Evolutionary conservation across 2,797 vertebrate genomes (phyloP), one percentile per base, ranked within the genome.

Genomic region (Acanthurus leucopareius): DNA sequence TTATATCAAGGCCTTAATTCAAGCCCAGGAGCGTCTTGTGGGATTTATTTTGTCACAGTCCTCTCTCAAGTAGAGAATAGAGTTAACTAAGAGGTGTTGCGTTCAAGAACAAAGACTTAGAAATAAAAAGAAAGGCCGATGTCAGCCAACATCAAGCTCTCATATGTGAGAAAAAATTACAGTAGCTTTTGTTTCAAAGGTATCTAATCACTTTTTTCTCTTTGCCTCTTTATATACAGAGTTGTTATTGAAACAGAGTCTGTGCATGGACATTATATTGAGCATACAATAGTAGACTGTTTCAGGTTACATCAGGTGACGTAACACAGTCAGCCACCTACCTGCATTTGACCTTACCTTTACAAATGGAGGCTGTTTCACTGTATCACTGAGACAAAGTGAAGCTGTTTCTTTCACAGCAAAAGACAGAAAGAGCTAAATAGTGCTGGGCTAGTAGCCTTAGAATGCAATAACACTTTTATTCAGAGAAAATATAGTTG

Each of bases 1-100:
- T 82, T 73, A 85, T 88, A 79, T 84, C 40, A 68, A 75, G 69
- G 75, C 73, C 74, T 80, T 78, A 82, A 86, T 87, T 86, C 86
- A 73, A 88, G 69, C 66, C 61, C 52, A 42, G 35, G n/a, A 83
- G 73, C 51, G 10, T 84, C 77, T 81, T 67, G 57, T 52, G 62
- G 77, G 56, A 80, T 69, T 25, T 69, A 59, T 77, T 86, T 72
- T 70, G 73, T 77, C 75, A 70, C 9, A 0, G 80, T 64, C 60
- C 45, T 59, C 17, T 83, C 69, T 85, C 70, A 79, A 77, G 70
- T 68, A 64, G 16, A 75, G 76, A 78, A 75, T 17, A 52, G 70
- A 86, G 53, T 68, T 82, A 76, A 60, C 59, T 62, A 66, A 79
- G 62, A 63, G 63, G 70, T 77, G 54, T 69, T 68, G 56, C 57